Percentiles rank a stretch among this genome's conserved stretches.
phyloP scores from a whole-genome alignment of 2,113 vertebrate species.

The Paratilapia polleni region DNA sequence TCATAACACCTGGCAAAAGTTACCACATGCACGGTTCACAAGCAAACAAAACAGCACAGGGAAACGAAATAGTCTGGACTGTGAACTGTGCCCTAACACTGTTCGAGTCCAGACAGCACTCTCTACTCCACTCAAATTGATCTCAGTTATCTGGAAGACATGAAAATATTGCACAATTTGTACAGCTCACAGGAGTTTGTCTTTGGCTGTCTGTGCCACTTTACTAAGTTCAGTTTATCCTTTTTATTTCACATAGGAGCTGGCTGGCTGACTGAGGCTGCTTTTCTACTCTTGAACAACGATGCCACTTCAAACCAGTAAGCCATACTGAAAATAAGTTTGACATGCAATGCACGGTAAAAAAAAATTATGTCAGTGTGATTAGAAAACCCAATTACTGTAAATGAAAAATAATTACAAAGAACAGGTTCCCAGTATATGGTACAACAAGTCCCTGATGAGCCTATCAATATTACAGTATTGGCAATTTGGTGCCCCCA shows the following conservation, averaged over 20 bases:
- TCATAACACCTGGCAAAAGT: constrained; percentile 22
- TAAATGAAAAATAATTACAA: constrained; percentile 1
- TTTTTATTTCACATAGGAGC: background rate
- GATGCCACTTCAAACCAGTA: background rate
- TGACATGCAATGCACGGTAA: background rate
- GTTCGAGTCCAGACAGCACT: constrained; percentile 24
- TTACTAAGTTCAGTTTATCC: constrained; percentile 26
- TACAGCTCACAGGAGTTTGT: constrained; percentile 4
- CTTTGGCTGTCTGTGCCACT: constrained; percentile 37
- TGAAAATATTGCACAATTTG: constrained; percentile 51
- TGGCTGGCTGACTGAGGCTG: background rate
- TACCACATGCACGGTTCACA: constrained; percentile 44
- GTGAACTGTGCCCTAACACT: background rate
- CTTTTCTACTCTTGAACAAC: background rate
- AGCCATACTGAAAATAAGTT: background rate
- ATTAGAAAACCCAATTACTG: background rate
- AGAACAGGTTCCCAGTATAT: background rate
- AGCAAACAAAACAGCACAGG: background rate
- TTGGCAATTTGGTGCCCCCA: background rate
- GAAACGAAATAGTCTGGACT: constrained; percentile 1
- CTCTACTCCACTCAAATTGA: constrained; percentile 34
- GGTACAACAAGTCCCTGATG: background rate
- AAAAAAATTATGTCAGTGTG: background rate
- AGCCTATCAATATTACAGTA: background rate
- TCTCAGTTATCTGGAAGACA: constrained; percentile 47